Evolutionary conservation across 2,113 vertebrate species (phyloP).

Genomic region (Sprattus sprattus): DNA sequence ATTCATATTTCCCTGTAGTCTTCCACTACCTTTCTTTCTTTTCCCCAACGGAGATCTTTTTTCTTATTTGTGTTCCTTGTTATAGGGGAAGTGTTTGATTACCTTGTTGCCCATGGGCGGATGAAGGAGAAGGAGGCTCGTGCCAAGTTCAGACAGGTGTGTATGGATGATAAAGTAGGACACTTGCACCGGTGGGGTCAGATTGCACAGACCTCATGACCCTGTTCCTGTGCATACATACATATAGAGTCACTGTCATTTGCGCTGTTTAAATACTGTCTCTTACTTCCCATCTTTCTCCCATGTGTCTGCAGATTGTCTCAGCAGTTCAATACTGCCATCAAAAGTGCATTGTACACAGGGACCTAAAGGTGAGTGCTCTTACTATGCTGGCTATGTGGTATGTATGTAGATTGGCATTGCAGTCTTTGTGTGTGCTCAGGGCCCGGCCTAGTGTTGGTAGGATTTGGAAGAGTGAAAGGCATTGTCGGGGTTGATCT

Average conservation of each 20-base stretch:
- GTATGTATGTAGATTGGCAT: background rate
- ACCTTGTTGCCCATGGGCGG: slow-evolving; percentile 90
- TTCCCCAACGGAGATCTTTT: background rate
- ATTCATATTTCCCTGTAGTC: too few species aligned
- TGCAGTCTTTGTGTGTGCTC: background rate
- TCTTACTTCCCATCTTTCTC: background rate
- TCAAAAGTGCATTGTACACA: slow-evolving; percentile 90
- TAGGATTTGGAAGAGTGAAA: background rate
- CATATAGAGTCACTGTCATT: too few species aligned
- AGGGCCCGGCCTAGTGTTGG: background rate
- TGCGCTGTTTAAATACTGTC: too few species aligned
- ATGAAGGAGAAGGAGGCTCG: slow-evolving; percentile 98
- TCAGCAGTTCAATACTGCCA: slow-evolving; percentile 95
- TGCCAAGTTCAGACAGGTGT: slow-evolving; percentile 94
- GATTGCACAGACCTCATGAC: too few species aligned
- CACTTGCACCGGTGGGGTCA: too few species aligned
- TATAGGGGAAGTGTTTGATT: slow-evolving; percentile 89
- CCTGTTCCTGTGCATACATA: too few species aligned
- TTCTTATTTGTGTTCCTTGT: background rate
- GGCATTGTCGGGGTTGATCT: background rate
- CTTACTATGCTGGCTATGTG: slow-evolving; percentile 27
- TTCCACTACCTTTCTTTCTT: too few species aligned
- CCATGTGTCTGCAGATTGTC: slow-evolving; percentile 75
- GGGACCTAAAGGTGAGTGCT: slow-evolving; percentile 84
- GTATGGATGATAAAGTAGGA: slow-evolving; percentile 25